Evolutionary conservation across 2,888 invertebrate genomes (phyloP), one percentile per base, ranked within the genome.

Genomic region (Scaptomyza caliginosa): DNA sequence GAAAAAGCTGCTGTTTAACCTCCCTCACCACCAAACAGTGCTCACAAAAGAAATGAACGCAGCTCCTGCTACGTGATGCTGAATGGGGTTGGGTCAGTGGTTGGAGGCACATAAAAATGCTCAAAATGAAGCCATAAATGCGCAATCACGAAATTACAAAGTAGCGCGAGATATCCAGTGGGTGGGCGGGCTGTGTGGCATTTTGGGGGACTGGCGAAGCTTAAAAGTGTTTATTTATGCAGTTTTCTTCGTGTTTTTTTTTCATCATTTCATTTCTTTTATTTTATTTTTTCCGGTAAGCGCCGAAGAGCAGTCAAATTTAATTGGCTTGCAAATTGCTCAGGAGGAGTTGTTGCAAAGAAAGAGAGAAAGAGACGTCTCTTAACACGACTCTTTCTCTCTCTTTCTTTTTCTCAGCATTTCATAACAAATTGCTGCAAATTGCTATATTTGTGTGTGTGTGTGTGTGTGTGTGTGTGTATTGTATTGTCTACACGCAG

Each of bases 111-210:
- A 86, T 86, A 86, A 88, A 86, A 84, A 77, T 71, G 65, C 77
- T 79, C 52, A 70, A 84, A 85, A 88, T 88, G 72, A 85, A 84
- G 82, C 85, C 85, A 88, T 88, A 85, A 85, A 85, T 88, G 85
- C 87, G 82, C 85, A 85, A 88, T 86, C 87, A 85, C 88, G 79
- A 79, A 86, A 82, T 82, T 82, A 86, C 85, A 85, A 67, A 80
- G 72, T 72, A 59, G 49, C 67, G 48, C 58, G 50, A 49, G 36
- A 71, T 58, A 55, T 65, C 21, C 56, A 19, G 7, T 16, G 21
- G 39, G 2, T 3, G 19, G 4, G 3, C 6, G 23, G 17, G 1
- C 24, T 2, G 11, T 3, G 2, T n/a, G 7, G 24, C 7, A 16
- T 16, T 43, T 16, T 13, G 21, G 17, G 28, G 67, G 76, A 52